Base-by-base conservation (phyloP, 2,113 vertebrate genomes). In the Aplodontia rufa region DNA sequence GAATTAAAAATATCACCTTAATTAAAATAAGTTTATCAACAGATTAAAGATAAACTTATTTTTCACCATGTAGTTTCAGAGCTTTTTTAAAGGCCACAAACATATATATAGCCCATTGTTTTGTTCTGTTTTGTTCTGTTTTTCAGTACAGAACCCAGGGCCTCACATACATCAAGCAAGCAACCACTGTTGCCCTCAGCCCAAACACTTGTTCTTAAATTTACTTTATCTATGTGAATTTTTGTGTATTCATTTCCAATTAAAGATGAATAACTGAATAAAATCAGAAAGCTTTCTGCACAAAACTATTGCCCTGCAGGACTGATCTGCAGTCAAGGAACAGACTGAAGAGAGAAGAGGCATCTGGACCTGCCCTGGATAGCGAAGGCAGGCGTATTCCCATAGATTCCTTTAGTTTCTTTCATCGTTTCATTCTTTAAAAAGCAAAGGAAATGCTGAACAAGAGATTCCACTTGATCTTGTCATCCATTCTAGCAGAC, bases 11-110 rank as follows among this genome's bases (percentile, higher is more conserved):
- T 40, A 28, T 5, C 11, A 37, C 16, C 35, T 88, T 79, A 22
- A 81, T 53, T 81, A 68, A 87, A 94, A 92, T 53, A 16, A 80
- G 42, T 55, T 60, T 26, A 94, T 24, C 69, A 93, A 87, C 30
- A 86, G 30, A 30, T 91, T 81, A 91, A 83, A 47, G 17, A 75
- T 62, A 74, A 93, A 78, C 12, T 51, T 51, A 6, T 12, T 87
- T 87, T 95, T 91, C 32, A 72, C 35, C 32, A 71, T 81, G 66
- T 87, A 55, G 24, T 69, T 84, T 79, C 40, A 78, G 83, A 87
- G 68, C 30, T 60, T 75, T 40, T 45, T 74, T 69, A 42, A 80
- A 87, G 66, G 60, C 28, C 42, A 55, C 11, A 19, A 81, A 60
- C n/a, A n/a, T 62, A 75, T 85, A 71, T 80, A 40, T 64, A 17